Conservation (phyloP, 2,113 vertebrate species). For the Oncorhynchus mykiss region DNA sequence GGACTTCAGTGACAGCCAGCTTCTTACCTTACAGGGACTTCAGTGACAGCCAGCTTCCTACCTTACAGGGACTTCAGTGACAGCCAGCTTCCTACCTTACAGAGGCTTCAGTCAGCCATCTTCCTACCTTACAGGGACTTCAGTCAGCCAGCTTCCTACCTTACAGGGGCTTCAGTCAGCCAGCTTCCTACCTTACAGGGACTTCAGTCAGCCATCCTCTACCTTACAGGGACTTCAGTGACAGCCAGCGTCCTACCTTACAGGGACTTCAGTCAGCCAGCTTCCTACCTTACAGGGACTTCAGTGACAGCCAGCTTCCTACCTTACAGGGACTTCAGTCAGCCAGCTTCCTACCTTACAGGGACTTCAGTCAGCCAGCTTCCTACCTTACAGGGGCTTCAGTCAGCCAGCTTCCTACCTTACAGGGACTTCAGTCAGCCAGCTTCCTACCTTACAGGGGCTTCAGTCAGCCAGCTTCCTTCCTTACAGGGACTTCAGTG, state of each 20-base stretch:
- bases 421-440: too few species aligned
- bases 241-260: too few species aligned
- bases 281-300: too few species aligned
- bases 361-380: too few species aligned
- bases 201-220: background rate
- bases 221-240: too few species aligned
- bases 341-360: too few species aligned
- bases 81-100: slow-evolving; percentile 58
- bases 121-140: slow-evolving; percentile 40
- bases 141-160: slow-evolving; percentile 59
- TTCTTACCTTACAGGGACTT: slow-evolving; percentile 63
- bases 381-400: slow-evolving; percentile 55
- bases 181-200: slow-evolving; percentile 53
- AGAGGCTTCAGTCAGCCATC: slow-evolving; percentile 31
- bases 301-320: too few species aligned
- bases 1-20: slow-evolving; percentile 5
- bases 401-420: too few species aligned
- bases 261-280: too few species aligned
- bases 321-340: too few species aligned
- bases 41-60: too few species aligned
- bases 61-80: too few species aligned
- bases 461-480: slow-evolving; percentile 46
- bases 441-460: slow-evolving; percentile 66
- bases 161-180: slow-evolving; percentile 51
- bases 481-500: slow-evolving; percentile 27